Base-by-base conservation (phyloP, 2,888 invertebrate genomes). In the Strigamia maritima region DNA sequence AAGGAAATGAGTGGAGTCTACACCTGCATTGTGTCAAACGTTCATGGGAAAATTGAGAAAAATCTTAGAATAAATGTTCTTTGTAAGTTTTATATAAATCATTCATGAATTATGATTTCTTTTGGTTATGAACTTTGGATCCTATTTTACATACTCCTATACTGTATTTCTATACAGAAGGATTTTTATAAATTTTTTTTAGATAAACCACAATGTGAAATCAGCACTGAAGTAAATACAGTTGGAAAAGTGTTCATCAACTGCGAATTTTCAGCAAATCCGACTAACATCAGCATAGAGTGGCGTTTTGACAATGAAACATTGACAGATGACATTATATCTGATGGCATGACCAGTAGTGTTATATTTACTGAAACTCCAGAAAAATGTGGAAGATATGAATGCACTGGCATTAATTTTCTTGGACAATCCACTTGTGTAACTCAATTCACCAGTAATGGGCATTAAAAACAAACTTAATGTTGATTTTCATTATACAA, bases 201-300 rank as follows among this genome's bases (percentile, higher is more conserved):
- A 65, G 65, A 65, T 26, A 65, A 65, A 65, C 65, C 65, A 14
- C 26, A 65, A 10, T 65, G 65, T 65, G 65, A 65, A 65, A 65
- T 65, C 24, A 65, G 26, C 16, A 65, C 26, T 26, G 65, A 65
- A 26, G 24, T 65, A 2, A 65, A 65, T 14, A 65, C 26, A 65
- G 65, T 65, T 26, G 65, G 65, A 2, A 65, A 65, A 65, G 65
- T 65, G 3, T 65, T 65, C 28, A 65, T 65, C 26, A 65, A 65
- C 16, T 65, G 65, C 14, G 12, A 65, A 12, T 65, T 65, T 28
- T 14, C 28, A 28, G 65, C 65, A 3, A 65, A 65, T 26, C 65
- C 65, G 1, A 65, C 1, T 2, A 65, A 65, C 26, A 65, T 65
- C 2, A 26, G 24, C 65, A 65, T 65, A 8, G 65, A 65, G 26